Conservation (phyloP, 2,797 vertebrate species). For the Eidolon dupreanum region DNA sequence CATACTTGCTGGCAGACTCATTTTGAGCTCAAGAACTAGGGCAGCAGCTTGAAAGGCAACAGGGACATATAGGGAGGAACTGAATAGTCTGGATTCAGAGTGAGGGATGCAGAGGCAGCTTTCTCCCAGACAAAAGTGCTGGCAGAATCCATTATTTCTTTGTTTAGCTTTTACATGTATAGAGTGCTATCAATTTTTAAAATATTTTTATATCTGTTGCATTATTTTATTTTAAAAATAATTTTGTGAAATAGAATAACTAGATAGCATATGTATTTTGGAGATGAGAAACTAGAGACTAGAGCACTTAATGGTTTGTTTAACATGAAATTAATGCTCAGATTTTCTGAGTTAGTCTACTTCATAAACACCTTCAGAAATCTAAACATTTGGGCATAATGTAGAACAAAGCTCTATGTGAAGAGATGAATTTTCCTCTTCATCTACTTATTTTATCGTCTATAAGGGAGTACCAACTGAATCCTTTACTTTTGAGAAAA, state of each 20-base stretch:
- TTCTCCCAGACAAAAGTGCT: too few species aligned
- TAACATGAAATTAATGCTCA: neutral
- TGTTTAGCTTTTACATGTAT: neutral
- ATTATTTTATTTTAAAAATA: constrained; percentile 19
- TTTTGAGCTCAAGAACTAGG: too few species aligned
- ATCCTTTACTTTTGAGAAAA: neutral
- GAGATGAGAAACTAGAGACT: neutral
- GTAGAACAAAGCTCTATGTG: neutral
- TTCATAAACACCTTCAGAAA: neutral
- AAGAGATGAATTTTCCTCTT: neutral
- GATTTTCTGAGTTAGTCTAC: neutral
- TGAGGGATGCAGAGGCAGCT: too few species aligned
- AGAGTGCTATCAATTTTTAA: neutral
- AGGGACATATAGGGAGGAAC: too few species aligned
- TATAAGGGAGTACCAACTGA: neutral
- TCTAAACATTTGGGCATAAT: neutral
- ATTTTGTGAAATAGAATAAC: neutral
- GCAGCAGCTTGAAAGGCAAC: too few species aligned
- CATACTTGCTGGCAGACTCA: too few species aligned
- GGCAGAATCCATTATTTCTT: too few species aligned
- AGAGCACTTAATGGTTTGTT: neutral
- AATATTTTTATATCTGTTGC: neutral
- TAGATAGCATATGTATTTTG: neutral
- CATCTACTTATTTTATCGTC: neutral
- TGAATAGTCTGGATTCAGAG: too few species aligned